phyloP scores from a whole-genome alignment of 2,888 invertebrate species.

The Metallyticus violacea region DNA sequence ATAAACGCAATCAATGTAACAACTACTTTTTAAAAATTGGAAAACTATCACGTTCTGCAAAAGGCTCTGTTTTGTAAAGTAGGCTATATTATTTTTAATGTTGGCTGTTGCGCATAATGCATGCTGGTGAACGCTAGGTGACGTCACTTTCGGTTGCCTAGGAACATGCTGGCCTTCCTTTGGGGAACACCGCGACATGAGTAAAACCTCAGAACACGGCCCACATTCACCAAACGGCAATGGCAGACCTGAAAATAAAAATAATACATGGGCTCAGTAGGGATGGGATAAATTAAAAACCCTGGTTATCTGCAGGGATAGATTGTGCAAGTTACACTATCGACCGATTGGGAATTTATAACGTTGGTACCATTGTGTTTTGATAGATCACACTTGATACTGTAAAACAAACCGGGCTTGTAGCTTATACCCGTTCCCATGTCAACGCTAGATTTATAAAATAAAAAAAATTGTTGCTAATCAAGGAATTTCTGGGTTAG shows the following conservation, averaged over 20 bases:
- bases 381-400: background rate
- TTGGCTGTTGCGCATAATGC: background rate
- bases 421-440: background rate
- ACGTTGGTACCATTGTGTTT: background rate
- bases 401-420: background rate
- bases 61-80: too few species aligned
- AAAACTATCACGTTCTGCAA: too few species aligned
- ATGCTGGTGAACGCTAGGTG: background rate
- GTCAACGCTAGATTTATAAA: background rate
- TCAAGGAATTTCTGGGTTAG: too few species aligned
- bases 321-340: background rate
- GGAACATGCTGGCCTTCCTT: background rate
- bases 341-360: background rate
- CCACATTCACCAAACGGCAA: background rate
- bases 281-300: background rate
- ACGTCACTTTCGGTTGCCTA: background rate
- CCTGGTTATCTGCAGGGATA: background rate
- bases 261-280: background rate
- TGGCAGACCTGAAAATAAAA: background rate
- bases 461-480: too few species aligned
- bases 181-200: background rate
- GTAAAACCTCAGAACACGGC: background rate
- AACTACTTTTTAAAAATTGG: too few species aligned
- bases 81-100: background rate
- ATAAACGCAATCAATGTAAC: too few species aligned